A percentile compares a stretch with the other conserved stretches of the same genome.
phyloP scores from a whole-genome alignment of 2,888 invertebrate species.

The Drosophila tripunctata region DNA sequence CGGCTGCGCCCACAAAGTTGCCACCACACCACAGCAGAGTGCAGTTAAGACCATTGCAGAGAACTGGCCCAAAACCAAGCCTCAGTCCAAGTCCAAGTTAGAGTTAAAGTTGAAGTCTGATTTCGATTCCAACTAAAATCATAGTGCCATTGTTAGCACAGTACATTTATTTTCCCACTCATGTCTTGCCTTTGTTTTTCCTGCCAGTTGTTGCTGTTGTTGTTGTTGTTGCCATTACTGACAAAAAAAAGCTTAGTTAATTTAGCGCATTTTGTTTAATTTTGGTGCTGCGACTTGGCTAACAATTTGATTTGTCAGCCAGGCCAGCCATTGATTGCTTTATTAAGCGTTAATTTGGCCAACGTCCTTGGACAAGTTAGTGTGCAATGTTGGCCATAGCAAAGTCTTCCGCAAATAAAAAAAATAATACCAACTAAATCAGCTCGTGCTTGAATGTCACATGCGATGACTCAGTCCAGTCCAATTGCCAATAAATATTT shows the following conservation, averaged over 20 bases:
- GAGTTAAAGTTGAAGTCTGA: constrained; percentile 24
- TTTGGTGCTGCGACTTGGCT: constrained; percentile 58
- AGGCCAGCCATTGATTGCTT: constrained; percentile 70
- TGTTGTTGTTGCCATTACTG: constrained; percentile 31
- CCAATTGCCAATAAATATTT: neutral
- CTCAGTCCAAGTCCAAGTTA: constrained; percentile 27
- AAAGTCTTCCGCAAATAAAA: constrained; percentile 55
- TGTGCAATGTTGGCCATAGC: constrained; percentile 27
- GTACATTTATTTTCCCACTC: constrained; percentile 79
- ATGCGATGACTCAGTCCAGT: constrained; percentile 33
- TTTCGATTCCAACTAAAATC: constrained; percentile 17
- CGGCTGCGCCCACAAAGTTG: constrained; percentile 77
- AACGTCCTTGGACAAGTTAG: constrained; percentile 63
- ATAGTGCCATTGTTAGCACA: constrained; percentile 71
- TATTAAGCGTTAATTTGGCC: constrained; percentile 76
- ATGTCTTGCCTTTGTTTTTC: constrained; percentile 45
- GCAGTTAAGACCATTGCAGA: constrained; percentile 30
- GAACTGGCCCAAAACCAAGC: constrained; percentile 30
- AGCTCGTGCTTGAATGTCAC: constrained; percentile 31
- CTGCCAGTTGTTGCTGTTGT: constrained; percentile 33
- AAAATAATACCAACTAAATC: constrained; percentile 4
- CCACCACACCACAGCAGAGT: no score
- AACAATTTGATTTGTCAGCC: constrained; percentile 80
- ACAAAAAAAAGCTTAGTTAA: constrained; percentile 62
- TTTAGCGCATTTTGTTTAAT: constrained; percentile 75